These are phyloP conservation scores for Rhingia campestris DNA, from an alignment of 2,888 invertebrate genomes.

Conservation along the genomic window DNA sequence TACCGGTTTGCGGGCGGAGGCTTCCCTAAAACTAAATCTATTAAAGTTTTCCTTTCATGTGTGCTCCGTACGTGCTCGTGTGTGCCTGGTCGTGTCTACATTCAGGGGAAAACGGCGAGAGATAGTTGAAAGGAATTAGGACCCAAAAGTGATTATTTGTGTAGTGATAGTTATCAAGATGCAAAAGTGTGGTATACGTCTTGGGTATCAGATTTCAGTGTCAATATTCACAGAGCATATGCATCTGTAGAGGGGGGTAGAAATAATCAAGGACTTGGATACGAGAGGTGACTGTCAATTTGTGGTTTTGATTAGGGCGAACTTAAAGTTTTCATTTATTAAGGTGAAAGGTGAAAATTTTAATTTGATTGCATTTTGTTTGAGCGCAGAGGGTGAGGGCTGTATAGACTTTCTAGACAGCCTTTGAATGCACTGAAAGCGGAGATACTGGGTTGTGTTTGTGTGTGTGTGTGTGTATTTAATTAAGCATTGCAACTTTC, in stretches of 20 bases:
- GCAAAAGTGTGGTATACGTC: conserved; percentile 30
- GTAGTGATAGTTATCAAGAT: conserved; percentile 55
- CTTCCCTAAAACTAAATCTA: conserved; percentile 68
- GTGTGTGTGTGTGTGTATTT: too few species aligned
- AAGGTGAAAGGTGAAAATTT: conserved; percentile 48
- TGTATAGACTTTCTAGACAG: too few species aligned
- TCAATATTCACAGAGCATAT: conserved; percentile 55
- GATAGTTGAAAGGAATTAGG: conserved; percentile 51
- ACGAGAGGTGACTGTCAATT: conserved; percentile 45
- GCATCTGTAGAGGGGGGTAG: background rate
- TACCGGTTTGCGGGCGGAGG: background rate
- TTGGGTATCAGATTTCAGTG: conserved; percentile 65
- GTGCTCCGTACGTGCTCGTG: conserved; percentile 5
- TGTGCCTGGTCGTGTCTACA: background rate
- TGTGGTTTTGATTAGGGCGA: conserved; percentile 52
- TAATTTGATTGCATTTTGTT: conserved; percentile 54
- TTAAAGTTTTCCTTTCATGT: conserved; percentile 67
- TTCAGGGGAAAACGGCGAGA: too few species aligned
- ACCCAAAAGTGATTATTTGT: conserved; percentile 65
- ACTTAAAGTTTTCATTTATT: conserved; percentile 56
- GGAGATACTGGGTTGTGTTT: too few species aligned
- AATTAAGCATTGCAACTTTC: too few species aligned
- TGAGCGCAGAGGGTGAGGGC: background rate
- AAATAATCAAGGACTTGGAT: background rate
- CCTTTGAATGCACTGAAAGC: too few species aligned